Base-by-base conservation (phyloP, 2,888 invertebrate species). In the Rhorus exstirpatorius region DNA sequence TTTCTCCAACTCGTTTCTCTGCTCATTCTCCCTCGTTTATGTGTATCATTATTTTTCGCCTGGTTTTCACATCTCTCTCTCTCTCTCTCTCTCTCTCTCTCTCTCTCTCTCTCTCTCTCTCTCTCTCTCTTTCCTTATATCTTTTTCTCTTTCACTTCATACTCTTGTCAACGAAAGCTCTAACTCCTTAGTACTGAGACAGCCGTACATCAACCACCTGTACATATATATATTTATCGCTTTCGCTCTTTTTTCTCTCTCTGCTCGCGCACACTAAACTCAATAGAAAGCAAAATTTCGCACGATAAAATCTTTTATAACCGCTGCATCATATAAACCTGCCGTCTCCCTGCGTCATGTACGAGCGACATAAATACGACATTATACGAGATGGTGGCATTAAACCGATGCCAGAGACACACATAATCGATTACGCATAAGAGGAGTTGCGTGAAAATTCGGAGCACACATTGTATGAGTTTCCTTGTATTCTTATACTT, bases 11-110 rank as follows among this genome's bases (percentile, higher is more conserved):
- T 51, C 61, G 38, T 8, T 63, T 72, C 72, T 26, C 65, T 21
- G 58, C 14, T 41, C 44, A 46, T 53, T 55, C 58, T 51, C n/a
- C 24, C 60, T 21, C 71, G 21, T 63, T 72, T 19, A 31, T 35
- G 41, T 26, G 58, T 74, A 72, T 78, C 58, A 31, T 63, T 60
- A 55, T 71, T 76, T 79, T 72, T 65, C 81, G 17, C 72, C 55
- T 38, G 44, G 14, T 21, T 71, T 41, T 49, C 72, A 53, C 71
- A 61, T 58, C 24, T 41, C 49, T 68, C 35, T 70, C 51, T 77
- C 35, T 41, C 44, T 38, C 51, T 65, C n/a, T 44, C 26, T 65
- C 19, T 44, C 19, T 67, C 7, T 38, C 12, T 53, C 14, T 53
- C 55, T 72, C 49, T 19, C 63, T 77, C 65, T 60, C 44, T 41